Evolutionary conservation across 2,888 invertebrate species (phyloP).

Genomic region (Drosophila niveifrons): DNA sequence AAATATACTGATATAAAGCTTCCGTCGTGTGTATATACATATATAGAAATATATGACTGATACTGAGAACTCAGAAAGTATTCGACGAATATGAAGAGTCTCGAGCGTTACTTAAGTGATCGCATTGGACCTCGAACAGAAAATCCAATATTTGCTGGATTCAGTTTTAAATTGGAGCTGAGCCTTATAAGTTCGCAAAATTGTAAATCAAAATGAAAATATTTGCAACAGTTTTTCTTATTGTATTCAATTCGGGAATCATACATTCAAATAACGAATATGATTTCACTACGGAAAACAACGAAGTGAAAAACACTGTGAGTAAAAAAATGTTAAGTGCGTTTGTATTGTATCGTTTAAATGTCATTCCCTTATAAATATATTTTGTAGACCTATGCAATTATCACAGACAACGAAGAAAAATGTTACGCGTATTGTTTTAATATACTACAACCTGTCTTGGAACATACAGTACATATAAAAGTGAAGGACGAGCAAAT

Average conservation of each 20-base stretch:
- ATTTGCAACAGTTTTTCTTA: not conserved
- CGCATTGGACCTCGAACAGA: not conserved
- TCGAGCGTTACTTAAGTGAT: too few relatives aligned
- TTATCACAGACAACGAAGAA: conserved; percentile 9
- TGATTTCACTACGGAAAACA: not conserved
- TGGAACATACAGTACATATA: conserved; percentile 15
- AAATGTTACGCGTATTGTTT: conserved; percentile 23
- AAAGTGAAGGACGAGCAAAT: conserved; percentile 15
- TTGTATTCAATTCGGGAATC: not conserved
- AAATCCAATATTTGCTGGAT: too few relatives aligned
- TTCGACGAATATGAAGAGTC: too few relatives aligned
- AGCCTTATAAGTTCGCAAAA: not conserved
- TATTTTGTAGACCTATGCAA: not conserved
- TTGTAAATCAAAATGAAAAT: not conserved
- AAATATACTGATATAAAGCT: too few relatives aligned
- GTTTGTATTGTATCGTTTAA: not conserved
- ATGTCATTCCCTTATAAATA: too few relatives aligned
- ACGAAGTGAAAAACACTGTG: not conserved
- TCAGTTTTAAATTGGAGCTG: not conserved
- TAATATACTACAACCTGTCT: conserved; percentile 8
- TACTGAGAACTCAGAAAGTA: too few relatives aligned
- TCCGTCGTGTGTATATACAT: too few relatives aligned
- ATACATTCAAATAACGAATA: not conserved
- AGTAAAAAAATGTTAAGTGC: not conserved
- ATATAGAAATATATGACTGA: too few relatives aligned